These are phyloP conservation scores for Zaprionus capensis DNA, from an alignment of 1,140 invertebrate species.

Conservation along the genomic window DNA sequence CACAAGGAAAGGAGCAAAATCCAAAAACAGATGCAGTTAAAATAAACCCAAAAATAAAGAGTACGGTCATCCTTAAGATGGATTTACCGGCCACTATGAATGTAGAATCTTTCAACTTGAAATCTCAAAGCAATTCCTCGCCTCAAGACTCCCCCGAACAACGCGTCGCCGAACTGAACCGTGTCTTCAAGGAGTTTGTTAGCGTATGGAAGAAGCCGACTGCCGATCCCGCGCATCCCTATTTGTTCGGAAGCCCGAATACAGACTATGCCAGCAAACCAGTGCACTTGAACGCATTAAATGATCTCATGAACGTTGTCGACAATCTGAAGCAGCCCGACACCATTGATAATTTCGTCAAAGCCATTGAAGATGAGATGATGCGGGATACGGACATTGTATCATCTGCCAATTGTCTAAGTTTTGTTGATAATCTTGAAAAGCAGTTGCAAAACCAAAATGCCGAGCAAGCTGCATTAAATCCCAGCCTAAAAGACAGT, in stretches of 20 bases:
- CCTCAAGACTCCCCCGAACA: conserved; percentile 8
- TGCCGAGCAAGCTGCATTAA: background rate
- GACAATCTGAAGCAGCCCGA: conserved; percentile 41
- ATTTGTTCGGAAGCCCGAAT: background rate
- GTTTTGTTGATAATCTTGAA: background rate
- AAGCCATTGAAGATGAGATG: conserved; percentile 51
- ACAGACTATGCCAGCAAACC: background rate
- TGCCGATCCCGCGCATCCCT: background rate
- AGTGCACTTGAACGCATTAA: conserved; percentile 38
- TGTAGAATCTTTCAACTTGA: background rate
- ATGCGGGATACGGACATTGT: background rate
- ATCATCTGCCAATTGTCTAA: background rate
- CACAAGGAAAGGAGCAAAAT: background rate
- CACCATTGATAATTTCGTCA: conserved; percentile 50
- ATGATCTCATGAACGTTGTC: conserved; percentile 45
- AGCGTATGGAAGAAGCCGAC: conserved; percentile 30
- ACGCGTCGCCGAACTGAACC: conserved; percentile 35
- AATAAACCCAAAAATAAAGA: background rate
- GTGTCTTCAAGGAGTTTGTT: conserved; percentile 41
- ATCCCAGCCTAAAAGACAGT: background rate
- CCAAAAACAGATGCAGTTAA: background rate
- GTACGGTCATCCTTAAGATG: conserved; percentile 22
- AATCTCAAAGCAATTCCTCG: background rate
- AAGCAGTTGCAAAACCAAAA: background rate
- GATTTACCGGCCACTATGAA: background rate